Percentiles rank a stretch among this genome's conserved stretches.
These are phyloP conservation scores for Temnothorax rugatulus DNA, from an alignment of 2,888 invertebrate genomes.

Conservation along the genomic window DNA sequence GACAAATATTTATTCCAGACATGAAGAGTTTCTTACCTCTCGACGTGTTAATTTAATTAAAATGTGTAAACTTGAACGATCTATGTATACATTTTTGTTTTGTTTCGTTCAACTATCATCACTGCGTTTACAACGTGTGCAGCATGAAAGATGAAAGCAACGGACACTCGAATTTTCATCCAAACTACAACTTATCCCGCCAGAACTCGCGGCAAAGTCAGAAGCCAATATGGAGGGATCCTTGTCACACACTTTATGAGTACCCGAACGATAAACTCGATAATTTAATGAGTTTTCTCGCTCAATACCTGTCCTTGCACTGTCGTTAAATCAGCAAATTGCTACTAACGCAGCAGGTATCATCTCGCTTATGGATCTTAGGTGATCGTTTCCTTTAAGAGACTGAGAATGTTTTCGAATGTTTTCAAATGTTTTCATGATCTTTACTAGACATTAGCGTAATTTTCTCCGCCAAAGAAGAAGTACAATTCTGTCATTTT, in stretches of 20 bases:
- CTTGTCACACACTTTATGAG: constrained; percentile 76
- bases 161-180: constrained; percentile 60
- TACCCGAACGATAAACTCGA: constrained; percentile 80
- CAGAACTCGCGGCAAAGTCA: constrained; percentile 56
- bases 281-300: constrained; percentile 79
- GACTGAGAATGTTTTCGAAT: constrained; percentile 29
- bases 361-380: constrained; percentile 23
- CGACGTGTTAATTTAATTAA: not conserved
- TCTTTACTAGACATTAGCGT: not conserved
- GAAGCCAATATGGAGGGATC: constrained; percentile 52
- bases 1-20: not conserved
- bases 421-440: constrained; percentile 2
- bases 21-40: not conserved
- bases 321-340: constrained; percentile 74
- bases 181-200: constrained; percentile 63
- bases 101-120: not conserved
- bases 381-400: not conserved
- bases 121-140: not conserved
- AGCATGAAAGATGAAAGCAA: constrained; percentile 17
- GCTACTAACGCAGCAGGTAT: constrained; percentile 63
- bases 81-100: not conserved
- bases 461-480: not conserved
- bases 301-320: constrained; percentile 72
- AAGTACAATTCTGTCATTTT: not conserved
- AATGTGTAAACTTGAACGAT: not conserved